Percentiles rank a stretch among this genome's conserved stretches.
Evolutionary conservation across 2,888 invertebrate species (phyloP).

Genomic region (Busseola fusca): DNA sequence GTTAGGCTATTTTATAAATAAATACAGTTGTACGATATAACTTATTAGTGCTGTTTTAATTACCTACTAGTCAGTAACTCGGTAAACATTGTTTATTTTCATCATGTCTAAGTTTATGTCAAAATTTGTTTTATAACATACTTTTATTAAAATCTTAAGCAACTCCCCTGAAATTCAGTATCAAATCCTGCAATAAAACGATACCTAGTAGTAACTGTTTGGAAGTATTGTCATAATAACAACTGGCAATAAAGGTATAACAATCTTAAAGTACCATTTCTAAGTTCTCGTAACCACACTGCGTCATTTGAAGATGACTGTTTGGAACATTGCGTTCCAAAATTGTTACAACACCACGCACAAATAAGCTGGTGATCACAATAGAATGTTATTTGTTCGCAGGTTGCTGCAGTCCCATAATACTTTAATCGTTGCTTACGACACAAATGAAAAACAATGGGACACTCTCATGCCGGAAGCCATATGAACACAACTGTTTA

Average conservation of each 20-base stretch:
- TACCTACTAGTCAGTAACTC: too few species aligned
- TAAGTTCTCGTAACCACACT: conserved; percentile 7
- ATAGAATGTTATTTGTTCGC: conserved; percentile 46
- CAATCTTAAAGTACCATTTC: not conserved
- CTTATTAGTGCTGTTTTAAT: too few species aligned
- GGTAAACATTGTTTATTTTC: not conserved
- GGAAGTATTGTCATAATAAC: not conserved
- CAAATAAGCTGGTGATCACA: conserved; percentile 29
- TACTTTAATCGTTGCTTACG: conserved; percentile 43
- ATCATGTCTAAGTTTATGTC: not conserved
- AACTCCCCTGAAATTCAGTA: not conserved
- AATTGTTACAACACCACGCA: conserved; percentile 24
- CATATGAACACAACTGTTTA: conserved; percentile 33
- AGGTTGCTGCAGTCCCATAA: conserved; percentile 41
- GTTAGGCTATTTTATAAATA: too few species aligned
- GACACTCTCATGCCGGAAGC: conserved; percentile 20
- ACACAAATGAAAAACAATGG: conserved; percentile 52
- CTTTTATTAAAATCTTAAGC: not conserved
- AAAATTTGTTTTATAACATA: not conserved
- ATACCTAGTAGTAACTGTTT: conserved; percentile 1
- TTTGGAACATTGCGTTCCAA: conserved; percentile 14
- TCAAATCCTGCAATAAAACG: not conserved
- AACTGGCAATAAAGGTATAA: not conserved
- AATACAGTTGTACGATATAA: too few species aligned
- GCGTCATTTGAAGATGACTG: conserved; percentile 2